Percentiles rank a stretch among this genome's conserved stretches.
phyloP scores from a whole-genome alignment of 2,797 vertebrate species.

The Alcedo atthis region DNA sequence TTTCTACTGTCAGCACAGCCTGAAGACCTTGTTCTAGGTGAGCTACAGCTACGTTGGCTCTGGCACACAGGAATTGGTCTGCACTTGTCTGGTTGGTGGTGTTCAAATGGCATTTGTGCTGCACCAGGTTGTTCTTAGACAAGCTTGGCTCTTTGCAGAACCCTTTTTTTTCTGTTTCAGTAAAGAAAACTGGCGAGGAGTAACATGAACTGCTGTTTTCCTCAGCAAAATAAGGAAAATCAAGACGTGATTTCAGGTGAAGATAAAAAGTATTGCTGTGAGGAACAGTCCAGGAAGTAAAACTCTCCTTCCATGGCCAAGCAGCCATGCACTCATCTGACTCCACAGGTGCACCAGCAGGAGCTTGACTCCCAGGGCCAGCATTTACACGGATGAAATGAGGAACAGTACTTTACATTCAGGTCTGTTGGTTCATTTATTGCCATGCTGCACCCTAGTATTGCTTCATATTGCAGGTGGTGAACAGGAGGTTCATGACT shows the following conservation, averaged over 20 bases:
- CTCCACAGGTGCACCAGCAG: constrained; percentile 22
- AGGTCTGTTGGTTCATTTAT: constrained; percentile 51
- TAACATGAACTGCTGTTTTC: background rate
- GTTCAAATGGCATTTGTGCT: constrained; percentile 18
- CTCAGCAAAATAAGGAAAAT: constrained; percentile 18
- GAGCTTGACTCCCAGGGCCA: constrained; percentile 1
- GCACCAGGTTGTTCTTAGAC: constrained; percentile 33
- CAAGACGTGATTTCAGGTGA: background rate
- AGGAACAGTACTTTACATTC: constrained; percentile 27
- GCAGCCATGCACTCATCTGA: background rate
- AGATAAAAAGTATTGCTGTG: background rate
- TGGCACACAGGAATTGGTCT: constrained; percentile 28
- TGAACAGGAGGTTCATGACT: background rate
- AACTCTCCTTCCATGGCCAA: constrained; percentile 18
- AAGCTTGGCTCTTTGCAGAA: background rate
- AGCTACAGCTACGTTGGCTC: background rate
- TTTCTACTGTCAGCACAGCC: constrained; percentile 32
- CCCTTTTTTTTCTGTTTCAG: background rate
- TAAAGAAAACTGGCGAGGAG: constrained; percentile 42
- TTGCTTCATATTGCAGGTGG: constrained; percentile 15
- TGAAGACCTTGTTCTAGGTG: constrained; percentile 26
- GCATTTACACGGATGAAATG: constrained; percentile 17
- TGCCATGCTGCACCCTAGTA: constrained; percentile 27
- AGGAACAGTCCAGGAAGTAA: constrained; percentile 35
- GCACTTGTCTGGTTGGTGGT: background rate